Evolutionary conservation across 2,888 invertebrate species (phyloP), one percentile per base, ranked within the genome.

Genomic region (Zootermopsis nevadensis): DNA sequence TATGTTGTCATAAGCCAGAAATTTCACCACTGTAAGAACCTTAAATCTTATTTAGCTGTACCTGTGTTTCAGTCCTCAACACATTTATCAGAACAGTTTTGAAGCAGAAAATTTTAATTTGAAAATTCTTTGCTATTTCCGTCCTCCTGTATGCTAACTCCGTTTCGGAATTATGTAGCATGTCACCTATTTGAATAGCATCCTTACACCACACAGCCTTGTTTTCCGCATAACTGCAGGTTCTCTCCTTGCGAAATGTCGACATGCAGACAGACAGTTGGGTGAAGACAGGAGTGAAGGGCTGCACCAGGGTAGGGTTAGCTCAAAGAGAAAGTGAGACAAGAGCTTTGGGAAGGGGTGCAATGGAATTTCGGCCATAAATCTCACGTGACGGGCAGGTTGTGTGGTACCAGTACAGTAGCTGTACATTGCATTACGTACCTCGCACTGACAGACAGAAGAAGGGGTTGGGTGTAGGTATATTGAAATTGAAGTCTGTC

Each of bases 361-460:
- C 79, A 66, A 79, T 79, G 79, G 79, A 79, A 79, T 79, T 79
- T 66, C 38, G 60, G 35, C 60, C 79, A 79, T 79, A 79, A 79
- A 79, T 79, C 79, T 79, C 66, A n/a, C 33, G 60, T 79, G 79
- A 79, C 79, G 66, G 79, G 79, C 79, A n/a, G 60, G 66, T 35
- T 79, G 79, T 79, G 66, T 79, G 79, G 60, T 79, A 55, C 77
- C 55, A 48, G 77, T 77, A 77, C 31, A 77, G 53, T 77, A 79
- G 79, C 66, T 79, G 79, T 79, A 66, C 79, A 60, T 55, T 38
- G 79, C 60, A 66, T 79, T 79, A 66, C 31, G 66, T 77, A 77
- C 77, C 76, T 76, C 76, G 3, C 38, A 27, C 48, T 31, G 53
- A 79, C 33, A 66, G 60, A 42, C 42, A 42, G 48, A 42, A 42